Conservation (phyloP, 2,797 vertebrate species). For the Phoxinus dragarum region DNA sequence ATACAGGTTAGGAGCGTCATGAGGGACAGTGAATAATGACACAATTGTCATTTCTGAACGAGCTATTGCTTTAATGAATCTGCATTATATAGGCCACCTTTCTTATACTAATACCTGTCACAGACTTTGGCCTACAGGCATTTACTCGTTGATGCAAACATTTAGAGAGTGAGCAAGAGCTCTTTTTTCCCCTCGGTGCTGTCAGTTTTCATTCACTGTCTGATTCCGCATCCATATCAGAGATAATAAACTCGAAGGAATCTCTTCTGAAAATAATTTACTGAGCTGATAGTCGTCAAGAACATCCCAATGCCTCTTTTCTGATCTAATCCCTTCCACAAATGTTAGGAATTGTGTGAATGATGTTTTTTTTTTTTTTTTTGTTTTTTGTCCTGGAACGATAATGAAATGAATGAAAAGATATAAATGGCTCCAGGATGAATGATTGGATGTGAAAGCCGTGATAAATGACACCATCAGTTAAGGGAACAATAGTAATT, state of each 20-base stretch:
- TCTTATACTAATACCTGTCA: background rate
- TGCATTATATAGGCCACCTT: constrained; percentile 25
- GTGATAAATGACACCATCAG: constrained; percentile 47
- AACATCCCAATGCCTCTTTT: constrained; percentile 21
- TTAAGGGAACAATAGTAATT: constrained; percentile 57
- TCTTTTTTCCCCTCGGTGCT: background rate
- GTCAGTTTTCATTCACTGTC: constrained; percentile 18
- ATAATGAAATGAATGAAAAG: constrained; percentile 34
- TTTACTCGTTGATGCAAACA: constrained; percentile 27
- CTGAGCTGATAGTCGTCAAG: constrained; percentile 37
- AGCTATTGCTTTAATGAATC: constrained; percentile 9
- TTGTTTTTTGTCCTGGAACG: background rate
- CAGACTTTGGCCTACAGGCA: background rate
- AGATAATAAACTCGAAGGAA: constrained; percentile 45
- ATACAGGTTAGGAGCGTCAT: background rate
- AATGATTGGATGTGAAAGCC: constrained; percentile 21
- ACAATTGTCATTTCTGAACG: background rate
- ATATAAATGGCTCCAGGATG: constrained; percentile 27
- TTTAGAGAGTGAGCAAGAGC: background rate
- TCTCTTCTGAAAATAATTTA: constrained; percentile 32
- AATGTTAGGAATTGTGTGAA: constrained; percentile 36
- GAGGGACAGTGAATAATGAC: background rate
- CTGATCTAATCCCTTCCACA: constrained; percentile 46
- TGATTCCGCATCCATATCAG: constrained; percentile 52
- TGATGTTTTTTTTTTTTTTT: background rate